These are phyloP conservation scores for Antennarius striatus DNA, from an alignment of 2,113 vertebrate genomes.

Conservation along the genomic window DNA sequence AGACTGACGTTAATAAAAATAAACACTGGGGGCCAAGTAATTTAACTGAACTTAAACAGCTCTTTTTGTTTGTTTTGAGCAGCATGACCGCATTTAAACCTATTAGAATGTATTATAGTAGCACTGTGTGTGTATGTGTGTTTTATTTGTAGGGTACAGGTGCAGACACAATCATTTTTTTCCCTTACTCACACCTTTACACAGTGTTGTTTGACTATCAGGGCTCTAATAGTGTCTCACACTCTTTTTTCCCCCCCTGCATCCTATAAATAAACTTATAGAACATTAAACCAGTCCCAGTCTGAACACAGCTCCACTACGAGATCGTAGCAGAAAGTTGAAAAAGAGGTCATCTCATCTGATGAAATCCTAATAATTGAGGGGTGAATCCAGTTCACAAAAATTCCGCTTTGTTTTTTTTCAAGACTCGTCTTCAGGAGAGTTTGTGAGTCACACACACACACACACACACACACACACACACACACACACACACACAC, in stretches of 20 bases:
- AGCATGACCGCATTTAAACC: background rate
- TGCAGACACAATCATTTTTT: constrained; percentile 4
- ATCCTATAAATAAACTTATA: background rate
- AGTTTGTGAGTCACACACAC: constrained; percentile 17
- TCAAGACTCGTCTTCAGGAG: no score
- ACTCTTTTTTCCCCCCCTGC: background rate
- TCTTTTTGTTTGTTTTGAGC: constrained; percentile 38
- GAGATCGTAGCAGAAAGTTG: no score
- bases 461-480: background rate
- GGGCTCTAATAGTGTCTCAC: background rate
- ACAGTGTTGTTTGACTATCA: background rate
- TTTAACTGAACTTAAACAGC: background rate
- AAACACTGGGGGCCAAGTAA: background rate
- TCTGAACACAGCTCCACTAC: no score
- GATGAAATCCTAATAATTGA: background rate
- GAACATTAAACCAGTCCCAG: background rate
- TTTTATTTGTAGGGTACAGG: background rate
- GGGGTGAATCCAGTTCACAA: no score
- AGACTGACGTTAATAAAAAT: constrained; percentile 1
- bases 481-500: no score
- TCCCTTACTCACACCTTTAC: background rate
- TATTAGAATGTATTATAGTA: constrained; percentile 1
- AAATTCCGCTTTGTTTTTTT: no score
- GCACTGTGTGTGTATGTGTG: constrained; percentile 2
- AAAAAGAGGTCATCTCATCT: no score